Percentiles rank a stretch among this genome's conserved stretches.
Evolutionary conservation across 2,888 invertebrate species (phyloP).

Genomic region (Aspidapion aeneum): DNA sequence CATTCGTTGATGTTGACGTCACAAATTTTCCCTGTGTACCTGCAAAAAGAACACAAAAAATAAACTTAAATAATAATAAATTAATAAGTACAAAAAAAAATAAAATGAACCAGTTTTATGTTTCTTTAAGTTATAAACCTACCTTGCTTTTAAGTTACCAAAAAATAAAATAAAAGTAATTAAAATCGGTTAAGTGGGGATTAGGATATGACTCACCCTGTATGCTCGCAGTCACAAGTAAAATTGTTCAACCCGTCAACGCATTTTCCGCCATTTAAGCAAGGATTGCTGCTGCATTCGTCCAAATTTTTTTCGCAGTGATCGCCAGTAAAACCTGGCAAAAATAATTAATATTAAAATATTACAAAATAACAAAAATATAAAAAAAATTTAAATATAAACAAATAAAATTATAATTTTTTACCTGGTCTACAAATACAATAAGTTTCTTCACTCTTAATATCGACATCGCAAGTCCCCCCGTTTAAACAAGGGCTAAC

Average conservation of each 20-base stretch:
- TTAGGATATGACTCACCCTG: conserved; percentile 50
- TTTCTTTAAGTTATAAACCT: no score
- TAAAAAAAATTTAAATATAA: conserved; percentile 46
- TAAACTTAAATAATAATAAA: no score
- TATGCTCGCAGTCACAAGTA: conserved; percentile 72
- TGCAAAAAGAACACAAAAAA: no score
- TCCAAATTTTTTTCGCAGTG: conserved; percentile 72
- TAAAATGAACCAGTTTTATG: no score
- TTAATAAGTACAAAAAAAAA: no score
- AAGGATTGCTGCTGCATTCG: conserved; percentile 70
- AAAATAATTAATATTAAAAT: no score
- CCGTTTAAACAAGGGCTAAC: conserved; percentile 73
- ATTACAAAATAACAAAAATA: no score
- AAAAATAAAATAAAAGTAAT: no score
- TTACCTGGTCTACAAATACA: conserved; percentile 31
- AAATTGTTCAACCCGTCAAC: conserved; percentile 70
- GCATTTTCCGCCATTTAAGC: conserved; percentile 63
- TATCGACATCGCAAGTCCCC: conserved; percentile 67
- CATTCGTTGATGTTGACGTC: conserved; percentile 82
- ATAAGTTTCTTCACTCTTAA: conserved; percentile 43
- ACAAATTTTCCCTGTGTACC: conserved; percentile 67
- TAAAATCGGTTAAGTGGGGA: no score
- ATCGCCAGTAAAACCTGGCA: conserved; percentile 62
- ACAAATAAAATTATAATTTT: no score
- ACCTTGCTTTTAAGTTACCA: no score